Conservation (phyloP, 2,888 invertebrate genomes). For the Hydrotaea cyrtoneurina region DNA sequence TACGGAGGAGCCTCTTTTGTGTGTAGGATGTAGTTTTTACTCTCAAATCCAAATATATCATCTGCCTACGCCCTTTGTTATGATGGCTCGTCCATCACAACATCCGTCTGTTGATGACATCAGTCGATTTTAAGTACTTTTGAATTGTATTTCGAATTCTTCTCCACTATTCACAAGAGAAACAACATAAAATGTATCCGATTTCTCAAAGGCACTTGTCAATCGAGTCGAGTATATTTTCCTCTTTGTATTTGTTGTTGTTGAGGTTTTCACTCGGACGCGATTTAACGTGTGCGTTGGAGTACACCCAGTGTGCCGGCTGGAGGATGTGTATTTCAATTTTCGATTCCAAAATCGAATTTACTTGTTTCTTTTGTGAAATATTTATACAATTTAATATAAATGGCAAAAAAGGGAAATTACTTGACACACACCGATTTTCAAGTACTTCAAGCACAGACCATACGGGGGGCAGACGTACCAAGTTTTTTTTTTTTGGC, state of each 20-base stretch:
- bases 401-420: background rate
- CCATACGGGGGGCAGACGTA: no score
- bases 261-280: background rate
- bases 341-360: background rate
- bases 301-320: no score
- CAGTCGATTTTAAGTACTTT: conserved; percentile 42
- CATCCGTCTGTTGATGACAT: no score
- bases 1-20: no score
- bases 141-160: conserved; percentile 29
- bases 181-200: conserved; percentile 52
- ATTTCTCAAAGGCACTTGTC: conserved; percentile 60
- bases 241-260: background rate
- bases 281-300: background rate
- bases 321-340: background rate
- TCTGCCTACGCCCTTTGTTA: no score
- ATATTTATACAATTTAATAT: background rate
- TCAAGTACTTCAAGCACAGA: no score
- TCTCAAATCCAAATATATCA: no score
- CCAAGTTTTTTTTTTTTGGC: no score
- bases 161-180: background rate
- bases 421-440: no score
- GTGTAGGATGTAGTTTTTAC: no score
- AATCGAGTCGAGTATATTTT: background rate
- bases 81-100: no score
- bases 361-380: background rate